phyloP scores from a whole-genome alignment of 2,888 invertebrate genomes.

The Venusia cambrica region DNA sequence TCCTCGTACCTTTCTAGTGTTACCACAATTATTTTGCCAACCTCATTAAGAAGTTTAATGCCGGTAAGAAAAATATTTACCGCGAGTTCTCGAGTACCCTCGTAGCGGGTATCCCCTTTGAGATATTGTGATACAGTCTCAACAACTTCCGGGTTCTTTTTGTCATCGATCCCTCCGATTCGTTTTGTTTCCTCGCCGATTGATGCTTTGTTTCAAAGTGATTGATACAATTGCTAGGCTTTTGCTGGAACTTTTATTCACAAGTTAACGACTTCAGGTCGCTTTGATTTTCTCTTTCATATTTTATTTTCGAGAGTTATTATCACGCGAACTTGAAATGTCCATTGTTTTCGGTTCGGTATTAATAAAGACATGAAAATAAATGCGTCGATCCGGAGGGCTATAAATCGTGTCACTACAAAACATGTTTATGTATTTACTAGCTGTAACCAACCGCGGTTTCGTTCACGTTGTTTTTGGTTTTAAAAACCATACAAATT shows the following conservation, averaged over 20 bases:
- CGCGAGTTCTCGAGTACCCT: slow-evolving; percentile 51
- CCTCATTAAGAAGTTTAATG: slow-evolving; percentile 74
- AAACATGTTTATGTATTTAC: slow-evolving; percentile 26
- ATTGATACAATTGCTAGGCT: slow-evolving; percentile 44
- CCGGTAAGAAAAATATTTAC: slow-evolving; percentile 62
- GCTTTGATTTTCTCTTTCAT: slow-evolving; percentile 22
- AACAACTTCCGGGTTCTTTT: slow-evolving; percentile 49
- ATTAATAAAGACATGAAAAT: slow-evolving; percentile 2
- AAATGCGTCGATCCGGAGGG: no score
- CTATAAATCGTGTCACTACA: no score
- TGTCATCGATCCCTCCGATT: slow-evolving; percentile 47
- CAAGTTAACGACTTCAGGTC: slow-evolving; percentile 22
- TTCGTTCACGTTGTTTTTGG: no score
- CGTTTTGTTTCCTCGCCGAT: slow-evolving; percentile 47
- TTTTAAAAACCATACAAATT: no score
- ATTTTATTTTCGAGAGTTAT: no score
- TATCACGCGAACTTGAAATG: slow-evolving; percentile 1
- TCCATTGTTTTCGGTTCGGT: slow-evolving; percentile 1
- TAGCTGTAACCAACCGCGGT: no score
- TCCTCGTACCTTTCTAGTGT: slow-evolving; percentile 69
- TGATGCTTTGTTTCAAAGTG: slow-evolving; percentile 48
- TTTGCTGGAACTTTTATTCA: slow-evolving; percentile 24
- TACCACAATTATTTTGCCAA: slow-evolving; percentile 74
- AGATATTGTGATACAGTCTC: slow-evolving; percentile 52
- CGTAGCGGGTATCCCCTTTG: slow-evolving; percentile 44